phyloP scores from a whole-genome alignment of 1,140 invertebrate species.

The Bombus soroeensis region DNA sequence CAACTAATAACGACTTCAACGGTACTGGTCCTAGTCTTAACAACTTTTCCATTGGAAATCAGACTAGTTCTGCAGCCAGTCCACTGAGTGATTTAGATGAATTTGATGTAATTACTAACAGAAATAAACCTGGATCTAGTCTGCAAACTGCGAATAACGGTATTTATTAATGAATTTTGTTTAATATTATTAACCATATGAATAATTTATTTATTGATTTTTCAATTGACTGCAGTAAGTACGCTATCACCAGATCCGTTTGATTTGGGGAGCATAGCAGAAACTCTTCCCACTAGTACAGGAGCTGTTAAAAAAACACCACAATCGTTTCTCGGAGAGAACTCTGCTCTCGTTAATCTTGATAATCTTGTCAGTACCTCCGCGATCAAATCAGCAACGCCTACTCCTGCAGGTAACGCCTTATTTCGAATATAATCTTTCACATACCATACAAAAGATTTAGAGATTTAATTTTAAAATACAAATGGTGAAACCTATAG shows the following conservation, averaged over 20 bases:
- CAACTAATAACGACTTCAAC: slow-evolving; percentile 79
- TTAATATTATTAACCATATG: not conserved
- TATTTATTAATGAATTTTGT: slow-evolving; percentile 58
- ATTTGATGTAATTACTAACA: slow-evolving; percentile 92
- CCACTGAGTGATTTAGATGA: slow-evolving; percentile 91
- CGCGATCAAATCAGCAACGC: slow-evolving; percentile 76
- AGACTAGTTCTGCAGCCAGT: slow-evolving; percentile 75
- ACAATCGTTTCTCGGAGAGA: slow-evolving; percentile 96
- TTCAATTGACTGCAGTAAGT: slow-evolving; percentile 68
- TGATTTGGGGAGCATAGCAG: slow-evolving; percentile 86
- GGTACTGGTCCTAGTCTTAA: slow-evolving; percentile 74
- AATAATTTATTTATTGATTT: not conserved
- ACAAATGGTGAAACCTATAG: not conserved
- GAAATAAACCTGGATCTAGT: slow-evolving; percentile 81
- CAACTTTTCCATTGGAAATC: slow-evolving; percentile 72
- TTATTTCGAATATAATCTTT: slow-evolving; percentile 18
- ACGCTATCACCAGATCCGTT: slow-evolving; percentile 86
- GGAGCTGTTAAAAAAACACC: slow-evolving; percentile 91
- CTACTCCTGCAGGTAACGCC: slow-evolving; percentile 77
- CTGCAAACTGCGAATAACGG: slow-evolving; percentile 80
- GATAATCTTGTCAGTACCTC: slow-evolving; percentile 94
- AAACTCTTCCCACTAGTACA: slow-evolving; percentile 82
- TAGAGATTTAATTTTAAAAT: not conserved
- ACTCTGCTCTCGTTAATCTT: slow-evolving; percentile 96
- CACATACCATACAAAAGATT: not conserved